Evolutionary conservation across 2,797 vertebrate species (phyloP), one percentile per base, ranked within the genome.

Genomic region (Xyrichtys novacula): DNA sequence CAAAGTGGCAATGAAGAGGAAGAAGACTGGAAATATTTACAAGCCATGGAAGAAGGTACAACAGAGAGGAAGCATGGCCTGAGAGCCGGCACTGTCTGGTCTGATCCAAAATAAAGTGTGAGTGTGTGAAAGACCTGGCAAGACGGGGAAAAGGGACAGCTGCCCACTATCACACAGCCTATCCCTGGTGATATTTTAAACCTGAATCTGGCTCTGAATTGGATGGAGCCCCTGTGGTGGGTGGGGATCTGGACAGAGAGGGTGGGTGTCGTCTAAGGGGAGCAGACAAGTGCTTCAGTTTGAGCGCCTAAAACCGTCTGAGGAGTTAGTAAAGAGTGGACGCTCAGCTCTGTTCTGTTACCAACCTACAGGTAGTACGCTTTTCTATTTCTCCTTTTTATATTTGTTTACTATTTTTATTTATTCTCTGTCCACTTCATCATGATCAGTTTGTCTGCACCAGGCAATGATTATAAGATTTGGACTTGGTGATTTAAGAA

Each of bases 141-240:
- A 38, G 60, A 17, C 2, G 64, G 84, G 80, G 75, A 80, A 65
- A 55, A 81, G 79, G 76, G 79, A 93, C 94, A 95, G 94, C 93
- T 94, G 92, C 56, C 83, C 56, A 34, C 81, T 68, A 71, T 85
- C 81, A 68, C 43, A 63, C 72, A 34, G 74, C 80, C 81, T 84
- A 32, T 84, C 72, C 83, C 80, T 62, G 4, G 84, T 14, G 89
- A 92, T 95, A 94, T 95, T 95, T 95, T 93, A 93, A 94, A 93
- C 85, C 76, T 58, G 57, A 76, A 80, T 83, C 87, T 80, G 79
- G 80, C 73, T 79, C 56, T 43, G 84, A 84, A 87, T 77, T 86
- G 88, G 88, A 78, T 22, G 63, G 73, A 68, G 70, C 36, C 31
- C 70, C 80, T 44, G 1, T 49, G 60, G 79, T 61, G 87, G 76